Conservation (phyloP, 2,113 vertebrate species). For the Plecturocebus donacophilus region DNA sequence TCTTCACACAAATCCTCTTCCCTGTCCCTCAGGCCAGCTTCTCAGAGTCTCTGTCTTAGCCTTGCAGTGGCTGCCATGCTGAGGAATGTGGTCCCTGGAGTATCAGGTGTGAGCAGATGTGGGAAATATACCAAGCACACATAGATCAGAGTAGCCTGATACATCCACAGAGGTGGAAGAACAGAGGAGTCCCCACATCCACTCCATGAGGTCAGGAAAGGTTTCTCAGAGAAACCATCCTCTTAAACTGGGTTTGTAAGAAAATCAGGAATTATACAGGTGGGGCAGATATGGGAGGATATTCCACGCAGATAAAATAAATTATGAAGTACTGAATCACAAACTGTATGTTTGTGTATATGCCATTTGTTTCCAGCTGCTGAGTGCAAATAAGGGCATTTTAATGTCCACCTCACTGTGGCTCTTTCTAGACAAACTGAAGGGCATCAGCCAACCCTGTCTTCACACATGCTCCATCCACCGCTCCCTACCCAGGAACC, state of each 20-base stretch:
- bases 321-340: neutral
- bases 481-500: neutral
- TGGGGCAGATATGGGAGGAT: neutral
- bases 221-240: neutral
- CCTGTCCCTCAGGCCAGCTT: neutral
- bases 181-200: neutral
- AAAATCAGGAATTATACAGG: neutral
- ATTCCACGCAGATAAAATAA: neutral
- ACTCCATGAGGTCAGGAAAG: neutral
- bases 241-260: neutral
- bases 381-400: neutral
- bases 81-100: neutral
- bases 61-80: too few species aligned
- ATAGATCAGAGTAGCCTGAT: neutral
- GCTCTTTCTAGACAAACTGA: neutral
- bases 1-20: neutral
- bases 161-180: neutral
- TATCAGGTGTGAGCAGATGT: neutral
- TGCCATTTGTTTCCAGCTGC: neutral
- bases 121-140: neutral
- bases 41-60: neutral
- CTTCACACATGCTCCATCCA: neutral
- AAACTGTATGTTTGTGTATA: neutral
- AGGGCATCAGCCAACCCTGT: too few species aligned
- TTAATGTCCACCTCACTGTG: neutral